phyloP scores from a whole-genome alignment of 2,113 vertebrate species.

The Dasyprocta punctata region DNA sequence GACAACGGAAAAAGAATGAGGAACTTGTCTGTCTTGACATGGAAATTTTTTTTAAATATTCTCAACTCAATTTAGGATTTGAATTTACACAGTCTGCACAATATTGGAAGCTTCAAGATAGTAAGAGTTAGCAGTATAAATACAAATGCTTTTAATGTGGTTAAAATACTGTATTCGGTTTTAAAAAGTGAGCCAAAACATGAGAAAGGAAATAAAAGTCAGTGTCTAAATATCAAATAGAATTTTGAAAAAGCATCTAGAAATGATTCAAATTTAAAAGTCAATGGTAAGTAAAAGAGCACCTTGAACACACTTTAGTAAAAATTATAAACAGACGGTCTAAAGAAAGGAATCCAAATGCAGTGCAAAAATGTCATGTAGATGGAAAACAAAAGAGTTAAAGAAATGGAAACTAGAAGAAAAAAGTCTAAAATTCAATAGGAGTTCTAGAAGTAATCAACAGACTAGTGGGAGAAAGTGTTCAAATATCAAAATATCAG shows the following conservation, averaged over 20 bases:
- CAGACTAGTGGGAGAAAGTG: not conserved
- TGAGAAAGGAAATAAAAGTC: not conserved
- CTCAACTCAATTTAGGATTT: not conserved
- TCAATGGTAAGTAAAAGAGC: not conserved
- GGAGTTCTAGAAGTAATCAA: not conserved
- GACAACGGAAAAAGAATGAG: not conserved
- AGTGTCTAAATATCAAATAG: not conserved
- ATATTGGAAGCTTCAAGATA: not conserved
- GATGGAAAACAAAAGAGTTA: not conserved
- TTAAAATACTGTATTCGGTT: not conserved
- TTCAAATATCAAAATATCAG: too few species aligned
- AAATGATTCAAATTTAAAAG: conserved; percentile 46
- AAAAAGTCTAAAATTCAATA: not conserved
- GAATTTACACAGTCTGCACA: not conserved
- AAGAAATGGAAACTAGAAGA: not conserved
- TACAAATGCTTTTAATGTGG: not conserved
- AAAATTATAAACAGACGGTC: not conserved
- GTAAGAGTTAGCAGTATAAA: not conserved
- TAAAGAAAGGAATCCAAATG: not conserved
- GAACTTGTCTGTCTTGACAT: not conserved
- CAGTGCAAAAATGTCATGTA: not conserved
- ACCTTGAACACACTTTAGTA: not conserved
- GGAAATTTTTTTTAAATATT: not conserved
- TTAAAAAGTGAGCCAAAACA: not conserved
- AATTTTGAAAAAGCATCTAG: not conserved